Conservation (phyloP, 2,113 vertebrate genomes). For the Tragulus kanchil region DNA sequence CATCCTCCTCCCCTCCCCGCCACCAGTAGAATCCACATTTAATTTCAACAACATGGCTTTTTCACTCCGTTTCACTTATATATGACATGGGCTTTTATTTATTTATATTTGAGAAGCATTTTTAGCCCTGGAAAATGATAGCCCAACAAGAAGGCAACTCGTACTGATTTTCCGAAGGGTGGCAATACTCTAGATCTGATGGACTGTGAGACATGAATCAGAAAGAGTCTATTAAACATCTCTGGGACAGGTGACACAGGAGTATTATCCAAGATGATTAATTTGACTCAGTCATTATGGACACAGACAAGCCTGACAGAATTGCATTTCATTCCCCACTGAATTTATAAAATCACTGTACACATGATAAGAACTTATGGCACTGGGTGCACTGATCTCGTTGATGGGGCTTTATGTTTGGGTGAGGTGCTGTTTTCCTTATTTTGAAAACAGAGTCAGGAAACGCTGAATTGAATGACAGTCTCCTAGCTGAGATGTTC, state of each 20-base stretch:
- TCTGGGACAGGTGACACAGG: slow-evolving; percentile 95
- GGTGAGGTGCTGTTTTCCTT: slow-evolving; percentile 72
- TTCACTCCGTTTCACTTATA: slow-evolving; percentile 83
- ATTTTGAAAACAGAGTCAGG: slow-evolving; percentile 62
- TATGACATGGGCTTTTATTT: slow-evolving; percentile 61
- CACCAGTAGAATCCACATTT: slow-evolving; percentile 53
- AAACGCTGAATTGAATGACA: background rate
- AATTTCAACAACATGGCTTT: slow-evolving; percentile 86
- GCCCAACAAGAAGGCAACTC: slow-evolving; percentile 95
- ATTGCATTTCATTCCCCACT: slow-evolving; percentile 96
- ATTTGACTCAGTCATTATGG: slow-evolving; percentile 98
- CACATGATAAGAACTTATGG: slow-evolving; percentile 85
- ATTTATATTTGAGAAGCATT: slow-evolving; percentile 84
- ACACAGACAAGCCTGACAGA: slow-evolving; percentile 95
- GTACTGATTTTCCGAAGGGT: slow-evolving; percentile 96
- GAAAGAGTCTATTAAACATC: slow-evolving; percentile 98
- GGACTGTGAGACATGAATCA: slow-evolving; percentile 94
- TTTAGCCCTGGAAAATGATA: slow-evolving; percentile 92
- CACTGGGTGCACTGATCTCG: slow-evolving; percentile 78
- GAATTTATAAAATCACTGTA: slow-evolving; percentile 90
- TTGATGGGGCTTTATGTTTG: slow-evolving; percentile 82
- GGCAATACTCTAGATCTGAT: slow-evolving; percentile 94
- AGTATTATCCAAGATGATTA: slow-evolving; percentile 98
- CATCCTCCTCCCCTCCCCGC: background rate
- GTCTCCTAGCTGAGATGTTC: background rate